phyloP scores from a whole-genome alignment of 1,140 invertebrate genomes.

The Procambarus clarkii region DNA sequence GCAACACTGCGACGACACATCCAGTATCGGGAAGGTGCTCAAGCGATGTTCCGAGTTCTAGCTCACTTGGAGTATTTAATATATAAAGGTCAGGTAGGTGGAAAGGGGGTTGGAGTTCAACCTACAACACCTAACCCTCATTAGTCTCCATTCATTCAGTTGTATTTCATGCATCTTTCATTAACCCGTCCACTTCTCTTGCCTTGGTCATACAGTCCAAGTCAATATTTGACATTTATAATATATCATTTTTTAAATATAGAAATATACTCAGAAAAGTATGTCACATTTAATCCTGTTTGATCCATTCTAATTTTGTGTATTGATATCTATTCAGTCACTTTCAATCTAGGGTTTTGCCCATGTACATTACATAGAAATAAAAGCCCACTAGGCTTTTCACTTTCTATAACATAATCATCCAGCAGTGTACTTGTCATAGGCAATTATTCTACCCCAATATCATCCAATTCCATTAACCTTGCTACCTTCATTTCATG shows the following conservation, averaged over 20 bases:
- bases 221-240: not conserved
- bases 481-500: not conserved
- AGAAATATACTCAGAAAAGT: not conserved
- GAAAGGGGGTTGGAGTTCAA: constrained; percentile 57
- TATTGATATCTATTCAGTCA: not conserved
- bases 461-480: not conserved
- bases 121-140: constrained; percentile 41
- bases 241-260: not conserved
- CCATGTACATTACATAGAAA: too few relatives aligned
- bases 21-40: constrained; percentile 65
- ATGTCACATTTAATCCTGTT: not conserved
- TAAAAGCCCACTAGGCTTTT: too few relatives aligned
- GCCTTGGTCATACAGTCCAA: not conserved
- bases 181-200: not conserved
- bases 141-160: not conserved
- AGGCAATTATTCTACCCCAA: not conserved
- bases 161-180: not conserved
- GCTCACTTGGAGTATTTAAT: constrained; percentile 65
- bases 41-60: constrained; percentile 64
- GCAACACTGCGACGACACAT: constrained; percentile 55
- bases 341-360: not conserved
- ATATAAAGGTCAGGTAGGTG: constrained; percentile 61
- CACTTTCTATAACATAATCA: not conserved
- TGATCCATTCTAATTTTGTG: not conserved
- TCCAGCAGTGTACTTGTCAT: not conserved